These are phyloP conservation scores for Hetaerina americana DNA, from an alignment of 1,140 invertebrate species.

Conservation along the genomic window DNA sequence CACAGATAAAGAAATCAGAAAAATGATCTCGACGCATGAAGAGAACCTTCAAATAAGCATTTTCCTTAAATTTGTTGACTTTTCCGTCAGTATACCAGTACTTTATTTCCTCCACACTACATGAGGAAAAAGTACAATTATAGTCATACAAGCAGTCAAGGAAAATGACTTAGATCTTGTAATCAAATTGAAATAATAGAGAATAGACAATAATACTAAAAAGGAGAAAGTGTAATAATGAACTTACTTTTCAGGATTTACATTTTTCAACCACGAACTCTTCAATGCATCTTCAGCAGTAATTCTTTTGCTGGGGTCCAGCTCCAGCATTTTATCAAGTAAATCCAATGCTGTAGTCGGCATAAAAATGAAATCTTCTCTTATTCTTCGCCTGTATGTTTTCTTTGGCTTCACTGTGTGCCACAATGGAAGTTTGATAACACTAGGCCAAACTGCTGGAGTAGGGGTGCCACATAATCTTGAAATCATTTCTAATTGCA, in stretches of 20 bases:
- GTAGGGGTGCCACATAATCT: slow-evolving; percentile 89
- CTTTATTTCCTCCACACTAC: too few relatives aligned
- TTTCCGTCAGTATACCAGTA: too few relatives aligned
- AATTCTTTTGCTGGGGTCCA: slow-evolving; percentile 88
- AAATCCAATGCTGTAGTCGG: slow-evolving; percentile 79
- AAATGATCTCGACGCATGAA: too few relatives aligned
- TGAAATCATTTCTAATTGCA: slow-evolving; percentile 90
- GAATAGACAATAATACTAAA: too few relatives aligned
- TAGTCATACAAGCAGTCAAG: too few relatives aligned
- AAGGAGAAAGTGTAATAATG: too few relatives aligned
- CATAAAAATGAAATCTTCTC: slow-evolving; percentile 87
- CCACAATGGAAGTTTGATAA: slow-evolving; percentile 88
- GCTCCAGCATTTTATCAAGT: slow-evolving; percentile 89
- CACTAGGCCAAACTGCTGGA: slow-evolving; percentile 95
- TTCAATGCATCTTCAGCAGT: slow-evolving; percentile 90
- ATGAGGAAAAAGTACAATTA: too few relatives aligned
- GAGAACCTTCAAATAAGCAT: too few relatives aligned
- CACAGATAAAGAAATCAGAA: too few relatives aligned
- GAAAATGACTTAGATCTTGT: too few relatives aligned
- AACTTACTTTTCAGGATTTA: slow-evolving; percentile 79
- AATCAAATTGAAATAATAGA: too few relatives aligned
- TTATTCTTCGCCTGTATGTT: slow-evolving; percentile 68
- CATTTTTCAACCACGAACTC: slow-evolving; percentile 85
- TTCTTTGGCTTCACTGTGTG: slow-evolving; percentile 87
- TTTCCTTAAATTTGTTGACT: too few relatives aligned